These are phyloP conservation scores for Adelosebastes latens DNA, from an alignment of 2,797 vertebrate genomes.

Conservation along the genomic window DNA sequence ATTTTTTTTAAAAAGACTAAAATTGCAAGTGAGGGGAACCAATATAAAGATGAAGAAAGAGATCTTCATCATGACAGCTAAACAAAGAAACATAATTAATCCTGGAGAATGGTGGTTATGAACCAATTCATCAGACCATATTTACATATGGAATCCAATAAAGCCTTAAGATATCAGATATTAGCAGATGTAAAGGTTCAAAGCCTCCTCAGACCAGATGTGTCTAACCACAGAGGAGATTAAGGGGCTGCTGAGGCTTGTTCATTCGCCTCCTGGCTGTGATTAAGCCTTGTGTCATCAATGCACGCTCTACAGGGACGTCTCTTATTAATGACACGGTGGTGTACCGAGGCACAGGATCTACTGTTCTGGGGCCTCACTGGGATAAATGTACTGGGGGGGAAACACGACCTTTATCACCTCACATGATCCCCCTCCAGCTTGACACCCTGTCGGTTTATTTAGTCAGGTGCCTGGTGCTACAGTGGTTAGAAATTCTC, in stretches of 20 bases:
- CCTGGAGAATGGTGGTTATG: slow-evolving; percentile 56
- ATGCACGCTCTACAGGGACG: slow-evolving; percentile 59
- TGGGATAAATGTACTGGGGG: slow-evolving; percentile 49
- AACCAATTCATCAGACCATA: slow-evolving; percentile 73
- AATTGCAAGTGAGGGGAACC: slow-evolving; percentile 30
- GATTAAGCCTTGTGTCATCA: slow-evolving; percentile 72
- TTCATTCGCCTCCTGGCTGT: slow-evolving; percentile 71
- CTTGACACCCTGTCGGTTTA: slow-evolving; percentile 66
- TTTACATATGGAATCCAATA: slow-evolving; percentile 77
- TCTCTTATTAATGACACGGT: slow-evolving; percentile 67
- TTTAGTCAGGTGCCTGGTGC: slow-evolving; percentile 72
- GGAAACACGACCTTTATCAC: slow-evolving; percentile 58
- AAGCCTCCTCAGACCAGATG: slow-evolving; percentile 72
- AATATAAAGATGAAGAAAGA: slow-evolving; percentile 27
- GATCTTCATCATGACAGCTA: slow-evolving; percentile 25
- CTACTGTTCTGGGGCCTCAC: slow-evolving; percentile 55
- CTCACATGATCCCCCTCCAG: slow-evolving; percentile 55
- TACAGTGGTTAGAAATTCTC: slow-evolving; percentile 55
- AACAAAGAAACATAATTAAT: slow-evolving; percentile 66
- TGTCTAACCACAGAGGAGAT: slow-evolving; percentile 69
- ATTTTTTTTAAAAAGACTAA: slow-evolving; percentile 1
- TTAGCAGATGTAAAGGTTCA: slow-evolving; percentile 74
- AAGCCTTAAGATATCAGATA: slow-evolving; percentile 64
- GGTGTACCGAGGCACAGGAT: slow-evolving; percentile 41
- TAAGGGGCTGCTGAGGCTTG: slow-evolving; percentile 57